Conservation (phyloP, 2,113 vertebrate species). For the Solea senegalensis region DNA sequence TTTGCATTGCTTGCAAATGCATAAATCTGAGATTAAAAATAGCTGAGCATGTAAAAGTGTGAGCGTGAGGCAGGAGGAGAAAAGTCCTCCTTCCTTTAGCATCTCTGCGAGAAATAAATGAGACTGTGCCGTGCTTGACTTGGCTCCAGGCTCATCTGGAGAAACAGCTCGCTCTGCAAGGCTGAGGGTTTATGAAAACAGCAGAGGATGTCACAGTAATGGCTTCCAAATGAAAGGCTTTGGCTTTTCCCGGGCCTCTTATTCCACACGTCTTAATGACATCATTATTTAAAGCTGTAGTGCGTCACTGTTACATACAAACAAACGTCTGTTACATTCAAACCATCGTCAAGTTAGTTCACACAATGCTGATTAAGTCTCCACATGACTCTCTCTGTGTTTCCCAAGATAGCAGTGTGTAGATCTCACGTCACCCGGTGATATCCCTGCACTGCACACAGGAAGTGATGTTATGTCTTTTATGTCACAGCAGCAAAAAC, state of each 20-base stretch:
- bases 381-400: too few species aligned
- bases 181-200: constrained; percentile 71
- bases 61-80: constrained; percentile 27
- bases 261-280: constrained; percentile 59
- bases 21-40: constrained; percentile 26
- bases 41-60: constrained; percentile 36
- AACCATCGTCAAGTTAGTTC: too few species aligned
- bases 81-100: constrained; percentile 37
- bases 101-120: constrained; percentile 52
- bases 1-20: constrained; percentile 1
- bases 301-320: too few species aligned
- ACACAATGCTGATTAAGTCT: too few species aligned
- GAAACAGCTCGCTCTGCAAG: constrained; percentile 29
- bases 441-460: too few species aligned
- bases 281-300: constrained; percentile 22
- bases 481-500: too few species aligned
- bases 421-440: too few species aligned
- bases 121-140: constrained; percentile 62
- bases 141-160: constrained; percentile 41
- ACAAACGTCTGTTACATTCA: too few species aligned
- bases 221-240: constrained; percentile 3
- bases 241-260: constrained; percentile 55
- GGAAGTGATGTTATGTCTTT: too few species aligned
- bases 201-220: constrained; percentile 52
- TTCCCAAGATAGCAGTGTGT: too few species aligned